Conservation (phyloP, 2,113 vertebrate genomes). For the Gambusia holbrooki region DNA sequence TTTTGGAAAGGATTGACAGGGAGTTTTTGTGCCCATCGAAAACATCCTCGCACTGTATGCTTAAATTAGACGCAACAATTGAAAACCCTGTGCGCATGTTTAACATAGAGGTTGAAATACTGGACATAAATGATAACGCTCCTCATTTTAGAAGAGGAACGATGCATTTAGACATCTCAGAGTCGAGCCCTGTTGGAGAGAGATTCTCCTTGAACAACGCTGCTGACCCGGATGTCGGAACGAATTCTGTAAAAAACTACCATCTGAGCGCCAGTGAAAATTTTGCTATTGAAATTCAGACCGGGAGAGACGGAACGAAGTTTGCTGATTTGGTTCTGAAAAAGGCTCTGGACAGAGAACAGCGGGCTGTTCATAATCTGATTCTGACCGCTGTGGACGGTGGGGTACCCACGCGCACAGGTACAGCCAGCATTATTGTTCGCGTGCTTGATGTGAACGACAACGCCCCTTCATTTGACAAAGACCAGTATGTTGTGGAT, state of each 20-base stretch:
- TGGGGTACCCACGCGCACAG: slow-evolving; percentile 69
- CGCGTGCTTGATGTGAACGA: slow-evolving; percentile 75
- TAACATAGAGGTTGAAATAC: slow-evolving; percentile 76
- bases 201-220: slow-evolving; percentile 76
- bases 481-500: slow-evolving; percentile 53
- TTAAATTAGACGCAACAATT: slow-evolving; percentile 81
- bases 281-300: slow-evolving; percentile 70
- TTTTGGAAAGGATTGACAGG: slow-evolving; percentile 69
- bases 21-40: slow-evolving; percentile 41
- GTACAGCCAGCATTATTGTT: slow-evolving; percentile 72
- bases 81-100: slow-evolving; percentile 80
- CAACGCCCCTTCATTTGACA: slow-evolving; percentile 74
- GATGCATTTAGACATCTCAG: slow-evolving; percentile 78
- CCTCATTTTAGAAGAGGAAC: slow-evolving; percentile 77
- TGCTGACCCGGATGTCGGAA: slow-evolving; percentile 70
- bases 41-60: slow-evolving; percentile 33
- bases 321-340: slow-evolving; percentile 71
- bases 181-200: slow-evolving; percentile 58
- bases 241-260: slow-evolving; percentile 72
- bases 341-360: slow-evolving; percentile 66
- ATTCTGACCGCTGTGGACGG: slow-evolving; percentile 79
- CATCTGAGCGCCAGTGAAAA: slow-evolving; percentile 68
- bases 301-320: slow-evolving; percentile 70
- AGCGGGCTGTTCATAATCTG: slow-evolving; percentile 65
- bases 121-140: slow-evolving; percentile 74